A percentile compares a stretch with the other conserved stretches of the same genome.
phyloP scores from a whole-genome alignment of 1,140 invertebrate species.

The Drosophila pruinosa region DNA sequence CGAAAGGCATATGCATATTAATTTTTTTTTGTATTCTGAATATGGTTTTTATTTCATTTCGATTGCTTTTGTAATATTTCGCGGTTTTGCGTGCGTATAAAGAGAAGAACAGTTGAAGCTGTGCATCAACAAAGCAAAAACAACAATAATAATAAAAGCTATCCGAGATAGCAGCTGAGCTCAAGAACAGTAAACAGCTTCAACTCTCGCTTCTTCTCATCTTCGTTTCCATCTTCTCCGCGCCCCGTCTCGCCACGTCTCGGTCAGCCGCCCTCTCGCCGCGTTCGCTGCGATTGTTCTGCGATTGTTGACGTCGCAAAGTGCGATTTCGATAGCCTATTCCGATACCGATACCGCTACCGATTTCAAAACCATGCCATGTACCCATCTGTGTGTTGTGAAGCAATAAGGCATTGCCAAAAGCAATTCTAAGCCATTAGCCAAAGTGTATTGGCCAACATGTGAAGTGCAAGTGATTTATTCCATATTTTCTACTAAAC shows the following conservation, averaged over 20 bases:
- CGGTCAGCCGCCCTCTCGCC: neutral
- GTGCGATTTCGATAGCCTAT: constrained; percentile 7
- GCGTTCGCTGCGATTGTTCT: constrained; percentile 26
- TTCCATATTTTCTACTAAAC: neutral
- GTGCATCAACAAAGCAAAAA: constrained; percentile 29
- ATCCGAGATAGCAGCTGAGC: constrained; percentile 52
- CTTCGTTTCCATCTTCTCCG: constrained; percentile 7
- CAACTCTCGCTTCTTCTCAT: neutral
- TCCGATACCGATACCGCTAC: constrained; percentile 40
- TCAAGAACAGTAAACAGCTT: constrained; percentile 71
- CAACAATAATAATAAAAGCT: constrained; percentile 17
- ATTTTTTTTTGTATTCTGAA: too few species aligned
- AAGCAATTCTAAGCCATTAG: neutral
- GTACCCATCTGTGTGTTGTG: constrained; percentile 15
- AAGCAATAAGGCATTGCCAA: neutral
- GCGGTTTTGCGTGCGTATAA: constrained; percentile 49
- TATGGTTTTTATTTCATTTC: constrained; percentile 19
- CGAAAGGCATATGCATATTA: neutral
- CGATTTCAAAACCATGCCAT: constrained; percentile 42
- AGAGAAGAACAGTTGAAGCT: constrained; percentile 42
- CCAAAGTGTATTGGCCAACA: constrained; percentile 24
- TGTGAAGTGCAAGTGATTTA: constrained; percentile 46
- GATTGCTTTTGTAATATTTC: constrained; percentile 53
- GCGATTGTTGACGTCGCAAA: constrained; percentile 53
- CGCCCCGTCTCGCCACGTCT: neutral